Conservation (phyloP, 2,888 invertebrate species). For the Drosophila neutralis region DNA sequence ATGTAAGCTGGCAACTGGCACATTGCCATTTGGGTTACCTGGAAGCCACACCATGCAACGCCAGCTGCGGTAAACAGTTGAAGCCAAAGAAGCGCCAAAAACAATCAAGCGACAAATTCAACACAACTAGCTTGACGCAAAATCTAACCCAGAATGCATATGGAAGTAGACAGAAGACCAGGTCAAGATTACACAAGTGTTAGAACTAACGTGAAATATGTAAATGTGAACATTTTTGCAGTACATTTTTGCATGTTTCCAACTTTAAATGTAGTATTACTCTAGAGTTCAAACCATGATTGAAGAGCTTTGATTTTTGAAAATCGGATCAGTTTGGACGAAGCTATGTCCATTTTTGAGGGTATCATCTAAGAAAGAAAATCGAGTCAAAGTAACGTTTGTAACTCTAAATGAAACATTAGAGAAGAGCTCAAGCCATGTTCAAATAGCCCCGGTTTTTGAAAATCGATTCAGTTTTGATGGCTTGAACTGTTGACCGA, state of each 20-base stretch:
- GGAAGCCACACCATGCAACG: conserved; percentile 60
- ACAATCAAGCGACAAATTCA: conserved; percentile 60
- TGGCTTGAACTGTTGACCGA: neutral
- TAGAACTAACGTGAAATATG: neutral
- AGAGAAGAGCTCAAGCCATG: neutral
- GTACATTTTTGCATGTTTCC: neutral
- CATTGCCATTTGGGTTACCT: conserved; percentile 76
- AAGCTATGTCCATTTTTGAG: no score
- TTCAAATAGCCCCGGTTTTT: neutral
- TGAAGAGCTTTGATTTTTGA: neutral
- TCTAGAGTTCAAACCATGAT: neutral
- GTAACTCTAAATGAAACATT: neutral
- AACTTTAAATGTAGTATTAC: neutral
- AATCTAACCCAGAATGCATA: conserved; percentile 38
- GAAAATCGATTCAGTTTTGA: neutral
- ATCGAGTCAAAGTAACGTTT: neutral
- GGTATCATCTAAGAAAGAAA: neutral
- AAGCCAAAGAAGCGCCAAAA: conserved; percentile 67
- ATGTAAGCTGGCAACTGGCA: conserved; percentile 54
- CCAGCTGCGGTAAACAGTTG: conserved; percentile 39
- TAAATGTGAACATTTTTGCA: neutral
- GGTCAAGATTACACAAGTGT: neutral
- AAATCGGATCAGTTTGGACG: neutral
- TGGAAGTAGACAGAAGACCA: neutral
- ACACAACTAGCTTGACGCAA: conserved; percentile 48